Evolutionary conservation across 1,140 invertebrate species (phyloP), one percentile per base, ranked within the genome.

Genomic region (Trichomalopsis sarcophagae): DNA sequence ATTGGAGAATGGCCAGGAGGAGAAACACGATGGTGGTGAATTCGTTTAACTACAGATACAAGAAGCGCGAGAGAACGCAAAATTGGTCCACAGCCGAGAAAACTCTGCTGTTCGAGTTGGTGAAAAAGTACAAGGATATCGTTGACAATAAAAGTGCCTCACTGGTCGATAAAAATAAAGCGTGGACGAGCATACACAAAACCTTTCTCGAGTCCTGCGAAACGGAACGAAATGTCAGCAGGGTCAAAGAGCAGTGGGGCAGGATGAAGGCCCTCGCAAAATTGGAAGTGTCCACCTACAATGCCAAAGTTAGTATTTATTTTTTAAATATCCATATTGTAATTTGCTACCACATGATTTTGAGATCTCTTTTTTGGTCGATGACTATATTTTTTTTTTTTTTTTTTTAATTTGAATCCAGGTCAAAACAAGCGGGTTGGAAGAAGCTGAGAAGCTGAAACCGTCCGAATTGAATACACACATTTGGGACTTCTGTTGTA

Each of bases 51-150:
- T 6, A 14, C 1, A 75, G 33, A 11, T 75, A 44, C 17, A 75
- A 75, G 17, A 75, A 75, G 21, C 30, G 73, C 11, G 73, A 75
- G 17, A 75, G 73, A 75, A 75, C 73, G 21, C 73, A 75, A 75
- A 75, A 75, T 44, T 75, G 73, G 73, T 17, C 73, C 1, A 10
- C 36, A 36, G 6, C 27, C 7, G 73, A 75, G 6, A 75, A 75
- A 40, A 2, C 27, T 21, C 13, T 40, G 13, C 23, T 75, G 36
- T 75, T 36, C 17, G 36, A 75, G 6, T 17, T 75, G 0, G 17
- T 75, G 1, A 40, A 44, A 75, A 21, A 75, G 5, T n/a, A 75
- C 36, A 75, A 33, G 9, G 17, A 75, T 44, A 75, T 40, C 7
- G 21, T 75, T 17, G 73, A 75, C 2, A 75, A 36, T 40, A 75